Evolutionary conservation across 1,140 invertebrate genomes (phyloP).

Genomic region (Chymomyza costata): DNA sequence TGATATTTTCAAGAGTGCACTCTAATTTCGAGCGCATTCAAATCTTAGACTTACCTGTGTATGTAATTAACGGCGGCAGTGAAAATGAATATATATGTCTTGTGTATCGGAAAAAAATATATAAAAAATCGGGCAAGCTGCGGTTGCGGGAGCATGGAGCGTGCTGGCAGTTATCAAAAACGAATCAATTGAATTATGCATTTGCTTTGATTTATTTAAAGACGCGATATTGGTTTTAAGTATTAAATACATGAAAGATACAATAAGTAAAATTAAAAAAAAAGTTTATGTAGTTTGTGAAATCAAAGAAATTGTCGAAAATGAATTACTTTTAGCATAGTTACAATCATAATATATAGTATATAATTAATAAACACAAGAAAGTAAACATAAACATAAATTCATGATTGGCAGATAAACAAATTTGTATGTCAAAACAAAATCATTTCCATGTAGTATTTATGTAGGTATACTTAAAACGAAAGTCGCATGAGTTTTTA

Average conservation of each 20-base stretch:
- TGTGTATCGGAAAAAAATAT: background rate
- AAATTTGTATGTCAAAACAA: slow-evolving; percentile 31
- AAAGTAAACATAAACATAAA: slow-evolving; percentile 60
- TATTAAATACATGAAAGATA: slow-evolving; percentile 70
- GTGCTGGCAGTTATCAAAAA: slow-evolving; percentile 44
- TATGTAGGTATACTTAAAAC: slow-evolving; percentile 55
- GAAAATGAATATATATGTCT: too few relatives aligned
- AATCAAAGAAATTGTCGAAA: slow-evolving; percentile 18
- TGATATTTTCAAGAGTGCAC: slow-evolving; percentile 20
- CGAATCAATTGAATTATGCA: slow-evolving; percentile 46
- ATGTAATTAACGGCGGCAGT: slow-evolving; percentile 14
- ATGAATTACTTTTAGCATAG: too few relatives aligned
- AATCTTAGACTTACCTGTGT: slow-evolving; percentile 19
- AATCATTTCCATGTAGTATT: slow-evolving; percentile 15
- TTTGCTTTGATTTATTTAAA: slow-evolving; percentile 61
- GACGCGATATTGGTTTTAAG: slow-evolving; percentile 61
- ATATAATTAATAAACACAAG: slow-evolving; percentile 32
- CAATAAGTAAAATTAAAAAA: slow-evolving; percentile 59
- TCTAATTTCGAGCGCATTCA: slow-evolving; percentile 25
- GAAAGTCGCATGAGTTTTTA: slow-evolving; percentile 75
- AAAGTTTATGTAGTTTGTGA: slow-evolving; percentile 28
- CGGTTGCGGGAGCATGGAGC: slow-evolving; percentile 40
- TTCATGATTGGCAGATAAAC: slow-evolving; percentile 31
- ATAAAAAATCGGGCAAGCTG: slow-evolving; percentile 32
- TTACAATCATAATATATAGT: background rate